Evolutionary conservation across 1,140 invertebrate genomes (phyloP), one percentile per base, ranked within the genome.

Genomic region (Philopotamus ludificatus): DNA sequence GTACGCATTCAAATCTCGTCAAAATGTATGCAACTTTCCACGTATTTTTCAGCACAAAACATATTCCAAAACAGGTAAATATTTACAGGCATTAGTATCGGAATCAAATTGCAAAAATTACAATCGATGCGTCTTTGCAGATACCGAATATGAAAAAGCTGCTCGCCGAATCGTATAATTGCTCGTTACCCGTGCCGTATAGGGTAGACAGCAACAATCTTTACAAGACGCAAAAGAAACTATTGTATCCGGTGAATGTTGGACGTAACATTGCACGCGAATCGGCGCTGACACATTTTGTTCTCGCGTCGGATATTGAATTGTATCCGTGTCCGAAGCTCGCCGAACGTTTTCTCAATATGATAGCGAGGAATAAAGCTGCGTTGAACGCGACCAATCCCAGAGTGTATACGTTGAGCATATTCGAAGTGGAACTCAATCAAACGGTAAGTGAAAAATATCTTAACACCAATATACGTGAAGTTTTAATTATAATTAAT

Each of bases 181-280:
- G 90, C 72, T 82, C 86, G 1, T 70, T 81, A 4, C 81, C 83
- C 1, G 80, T 89, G 0, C 89, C 90, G 0, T 92, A 88, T 81
- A 73, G 81, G 1, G 89, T 89, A 69, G 81, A 86, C 8, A 81
- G 82, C 0, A 73, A 80, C n/a, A 82, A 84, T 41, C 86, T 92
- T 69, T 94, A 91, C 76, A 93, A 91, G 75, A 85, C 83, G 16
- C 84, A 89, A 57, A 91, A 89, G 73, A 91, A 87, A 71, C 78
- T 94, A 0, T 74, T 92, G 0, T 95, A 95, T 75, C 93, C 93
- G 0, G 90, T 95, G 10, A 94, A 95, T 74, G 89, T 94, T 0
- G 92, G 89, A 0, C 79, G 93, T 8, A 95, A 95, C 74, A 84
- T 95, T 10, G 93, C 92, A 0, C 81, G 93, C 8, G 89, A 93